Base-by-base conservation (phyloP, 1,140 invertebrate species). In the Halictus rubicundus region DNA sequence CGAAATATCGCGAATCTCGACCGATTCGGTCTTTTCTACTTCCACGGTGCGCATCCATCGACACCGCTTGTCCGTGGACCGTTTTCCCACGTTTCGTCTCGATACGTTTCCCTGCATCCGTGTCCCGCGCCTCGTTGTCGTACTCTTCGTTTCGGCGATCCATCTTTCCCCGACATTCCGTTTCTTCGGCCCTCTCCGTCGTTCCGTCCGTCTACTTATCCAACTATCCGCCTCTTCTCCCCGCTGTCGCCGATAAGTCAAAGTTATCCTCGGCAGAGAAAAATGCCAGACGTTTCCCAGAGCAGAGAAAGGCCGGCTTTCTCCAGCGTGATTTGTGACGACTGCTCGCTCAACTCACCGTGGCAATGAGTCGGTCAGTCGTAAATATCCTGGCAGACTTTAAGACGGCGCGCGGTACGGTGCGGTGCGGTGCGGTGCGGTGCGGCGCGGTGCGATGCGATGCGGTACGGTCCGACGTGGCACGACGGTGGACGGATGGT, bases 281-380 rank as follows among this genome's bases (percentile, higher is more conserved):
- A 92, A 92, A 93, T 92, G 88, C 89, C 89, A 91, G 92, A 90
- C 92, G 90, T 92, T 93, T 92, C 91, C 90, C 88, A 90, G 88
- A 89, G 90, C 88, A 90, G 90, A 92, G 90, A 93, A 93, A 92
- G 91, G 90, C 87, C 84, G 89, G 90, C 91, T 93, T 91, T 92
- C 91, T 90, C 89, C 21, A 86, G 77, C 87, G 91, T 93, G 92
- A 93, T 93, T 93, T 93, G 92, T 92, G 90, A 91, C 91, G 87
- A 89, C 87, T 88, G 89, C 88, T 92, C 90, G 91, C 92, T 92
- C 92, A 91, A 92, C 90, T 93, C 90, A 87, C 90, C 89, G 90
- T 89, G 89, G 88, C 91, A 92, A 93, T 93, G 92, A 93, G 88
- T 92, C 89, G 92, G 92, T 91, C 92, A 93, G 91, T 93, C 92